phyloP scores from a whole-genome alignment of 2,888 invertebrate species.

The Heliconius cydno region DNA sequence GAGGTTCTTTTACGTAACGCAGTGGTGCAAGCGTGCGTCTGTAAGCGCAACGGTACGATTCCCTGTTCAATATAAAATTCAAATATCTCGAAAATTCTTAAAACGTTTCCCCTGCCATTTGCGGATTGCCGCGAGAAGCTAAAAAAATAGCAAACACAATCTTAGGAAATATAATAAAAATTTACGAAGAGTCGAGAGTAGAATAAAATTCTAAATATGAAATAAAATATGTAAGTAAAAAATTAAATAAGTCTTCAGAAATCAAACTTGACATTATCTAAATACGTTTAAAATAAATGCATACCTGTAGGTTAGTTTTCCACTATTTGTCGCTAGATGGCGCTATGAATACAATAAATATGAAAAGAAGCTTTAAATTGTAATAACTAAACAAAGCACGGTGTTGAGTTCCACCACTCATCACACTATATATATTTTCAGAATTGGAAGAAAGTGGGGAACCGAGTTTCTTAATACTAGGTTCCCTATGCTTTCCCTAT shows the following conservation, averaged over 20 bases:
- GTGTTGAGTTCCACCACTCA: background rate
- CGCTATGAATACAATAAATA: background rate
- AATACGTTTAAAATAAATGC: background rate
- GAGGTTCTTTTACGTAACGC: background rate
- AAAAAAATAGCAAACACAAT: too few species aligned
- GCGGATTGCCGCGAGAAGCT: too few species aligned
- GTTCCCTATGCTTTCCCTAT: too few species aligned
- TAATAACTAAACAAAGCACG: background rate
- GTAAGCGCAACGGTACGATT: background rate
- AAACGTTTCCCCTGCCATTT: too few species aligned
- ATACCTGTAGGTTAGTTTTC: background rate
- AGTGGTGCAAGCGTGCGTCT: background rate
- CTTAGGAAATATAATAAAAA: background rate
- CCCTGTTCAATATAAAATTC: background rate
- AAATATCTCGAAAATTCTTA: too few species aligned
- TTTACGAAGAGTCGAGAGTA: background rate
- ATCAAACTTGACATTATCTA: background rate
- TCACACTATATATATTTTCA: background rate
- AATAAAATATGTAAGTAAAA: background rate
- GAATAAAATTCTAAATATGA: background rate
- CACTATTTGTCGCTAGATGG: conserved; percentile 11
- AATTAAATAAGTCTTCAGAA: background rate
- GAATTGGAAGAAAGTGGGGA: background rate
- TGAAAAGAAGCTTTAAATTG: background rate
- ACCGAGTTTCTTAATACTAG: background rate